Conservation (phyloP, 1,140 invertebrate genomes). For the Trichoplusia ni region DNA sequence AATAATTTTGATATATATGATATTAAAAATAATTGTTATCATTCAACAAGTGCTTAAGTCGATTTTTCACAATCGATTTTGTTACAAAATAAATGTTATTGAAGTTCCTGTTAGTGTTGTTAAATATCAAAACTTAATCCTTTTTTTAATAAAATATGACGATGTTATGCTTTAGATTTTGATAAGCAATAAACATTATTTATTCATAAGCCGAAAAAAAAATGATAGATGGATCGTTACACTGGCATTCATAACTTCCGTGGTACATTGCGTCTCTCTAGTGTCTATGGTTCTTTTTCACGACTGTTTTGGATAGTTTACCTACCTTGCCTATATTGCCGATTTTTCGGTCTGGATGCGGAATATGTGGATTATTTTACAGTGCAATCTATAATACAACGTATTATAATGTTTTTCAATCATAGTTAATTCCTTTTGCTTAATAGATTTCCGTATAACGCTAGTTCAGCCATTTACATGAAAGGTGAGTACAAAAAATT, state of each 20-base stretch:
- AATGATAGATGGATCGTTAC: conserved; percentile 42
- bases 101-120: not conserved
- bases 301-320: conserved; percentile 81
- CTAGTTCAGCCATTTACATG: conserved; percentile 80
- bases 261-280: conserved; percentile 41
- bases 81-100: too few relatives aligned
- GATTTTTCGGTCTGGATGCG: conserved; percentile 71
- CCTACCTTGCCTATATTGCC: conserved; percentile 77
- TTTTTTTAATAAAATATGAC: not conserved
- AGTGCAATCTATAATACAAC: conserved; percentile 51
- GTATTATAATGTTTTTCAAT: conserved; percentile 67
- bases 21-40: too few relatives aligned
- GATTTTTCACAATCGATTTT: too few relatives aligned
- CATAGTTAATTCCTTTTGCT: conserved; percentile 53
- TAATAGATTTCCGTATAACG: conserved; percentile 54
- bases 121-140: not conserved
- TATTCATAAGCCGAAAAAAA: conserved; percentile 37
- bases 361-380: conserved; percentile 69
- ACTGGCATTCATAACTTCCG: conserved; percentile 30
- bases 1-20: too few relatives aligned
- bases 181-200: conserved; percentile 28
- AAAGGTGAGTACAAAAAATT: conserved; percentile 81
- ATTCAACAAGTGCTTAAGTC: too few relatives aligned
- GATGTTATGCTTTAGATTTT: not conserved
- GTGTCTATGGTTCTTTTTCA: conserved; percentile 78